These are phyloP conservation scores for Zelleria hepariella DNA, from an alignment of 2,888 invertebrate species.

Conservation along the genomic window DNA sequence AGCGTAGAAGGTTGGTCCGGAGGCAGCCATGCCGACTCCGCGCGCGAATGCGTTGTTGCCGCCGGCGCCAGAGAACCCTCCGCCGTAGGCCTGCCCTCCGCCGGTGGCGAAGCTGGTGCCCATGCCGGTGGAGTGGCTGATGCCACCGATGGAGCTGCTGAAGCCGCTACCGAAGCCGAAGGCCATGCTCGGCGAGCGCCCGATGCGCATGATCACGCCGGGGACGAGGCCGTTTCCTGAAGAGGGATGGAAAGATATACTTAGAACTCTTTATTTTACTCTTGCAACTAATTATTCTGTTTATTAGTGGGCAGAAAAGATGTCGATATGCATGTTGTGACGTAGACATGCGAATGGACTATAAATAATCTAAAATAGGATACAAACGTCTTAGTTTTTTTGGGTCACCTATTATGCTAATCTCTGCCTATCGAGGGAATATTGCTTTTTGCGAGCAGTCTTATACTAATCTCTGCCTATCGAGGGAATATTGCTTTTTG, in stretches of 20 bases:
- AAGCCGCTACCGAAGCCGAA: slow-evolving; percentile 58
- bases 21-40: slow-evolving; percentile 41
- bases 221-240: slow-evolving; percentile 18
- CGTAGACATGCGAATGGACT: no score
- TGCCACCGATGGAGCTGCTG: slow-evolving; percentile 54
- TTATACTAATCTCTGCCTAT: no score
- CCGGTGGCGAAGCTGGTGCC: slow-evolving; percentile 47
- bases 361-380: no score
- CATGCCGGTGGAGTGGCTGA: slow-evolving; percentile 47
- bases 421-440: no score
- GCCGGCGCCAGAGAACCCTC: slow-evolving; percentile 22
- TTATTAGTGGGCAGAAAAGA: no score
- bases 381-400: no score
- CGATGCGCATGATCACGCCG: slow-evolving; percentile 30
- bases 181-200: slow-evolving; percentile 44
- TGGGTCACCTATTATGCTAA: no score
- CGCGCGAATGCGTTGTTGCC: slow-evolving; percentile 31
- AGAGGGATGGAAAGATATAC: neutral
- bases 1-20: slow-evolving; percentile 11
- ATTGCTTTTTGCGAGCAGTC: no score
- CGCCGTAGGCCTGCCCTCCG: slow-evolving; percentile 42
- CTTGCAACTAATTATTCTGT: no score
- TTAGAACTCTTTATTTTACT: no score
- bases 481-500: no score
- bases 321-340: no score